These are phyloP conservation scores for Eupithecia dodoneata DNA, from an alignment of 2,888 invertebrate genomes.

Conservation along the genomic window DNA sequence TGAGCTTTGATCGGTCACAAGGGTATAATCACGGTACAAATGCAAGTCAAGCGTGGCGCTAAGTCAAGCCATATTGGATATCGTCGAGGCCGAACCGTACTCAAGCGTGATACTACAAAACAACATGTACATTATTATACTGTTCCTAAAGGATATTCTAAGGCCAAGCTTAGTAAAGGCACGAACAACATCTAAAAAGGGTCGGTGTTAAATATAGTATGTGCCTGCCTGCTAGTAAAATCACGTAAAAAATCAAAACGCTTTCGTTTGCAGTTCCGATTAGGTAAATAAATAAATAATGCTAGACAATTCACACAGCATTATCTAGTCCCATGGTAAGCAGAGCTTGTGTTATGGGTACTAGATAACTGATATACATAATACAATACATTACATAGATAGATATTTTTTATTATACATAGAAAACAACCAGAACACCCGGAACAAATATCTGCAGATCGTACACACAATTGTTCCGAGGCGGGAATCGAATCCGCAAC, in stretches of 20 bases:
- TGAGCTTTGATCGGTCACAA: conserved; percentile 53
- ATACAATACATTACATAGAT: too few relatives aligned
- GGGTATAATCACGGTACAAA: conserved; percentile 62
- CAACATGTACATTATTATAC: conserved; percentile 2
- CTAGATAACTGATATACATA: too few relatives aligned
- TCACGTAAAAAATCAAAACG: conserved; percentile 37
- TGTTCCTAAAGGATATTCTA: conserved; percentile 74
- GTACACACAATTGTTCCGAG: too few relatives aligned
- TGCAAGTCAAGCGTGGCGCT: conserved; percentile 69
- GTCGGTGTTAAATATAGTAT: neutral
- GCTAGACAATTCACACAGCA: too few relatives aligned
- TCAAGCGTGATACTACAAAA: conserved; percentile 55
- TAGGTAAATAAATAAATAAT: too few relatives aligned
- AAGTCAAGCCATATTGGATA: conserved; percentile 75
- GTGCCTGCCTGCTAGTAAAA: conserved; percentile 25
- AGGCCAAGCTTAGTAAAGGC: conserved; percentile 70
- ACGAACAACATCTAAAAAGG: conserved; percentile 55
- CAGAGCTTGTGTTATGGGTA: too few relatives aligned
- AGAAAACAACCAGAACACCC: too few relatives aligned
- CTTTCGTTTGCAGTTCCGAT: conserved; percentile 29
- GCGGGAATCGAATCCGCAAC: too few relatives aligned
- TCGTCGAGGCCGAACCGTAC: conserved; percentile 68
- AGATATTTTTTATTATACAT: too few relatives aligned
- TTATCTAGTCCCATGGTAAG: too few relatives aligned
- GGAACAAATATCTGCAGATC: too few relatives aligned